Percentiles rank a stretch among this genome's conserved stretches.
Evolutionary conservation across 1,140 invertebrate genomes (phyloP).

Genomic region (Hesperophylax magnus): DNA sequence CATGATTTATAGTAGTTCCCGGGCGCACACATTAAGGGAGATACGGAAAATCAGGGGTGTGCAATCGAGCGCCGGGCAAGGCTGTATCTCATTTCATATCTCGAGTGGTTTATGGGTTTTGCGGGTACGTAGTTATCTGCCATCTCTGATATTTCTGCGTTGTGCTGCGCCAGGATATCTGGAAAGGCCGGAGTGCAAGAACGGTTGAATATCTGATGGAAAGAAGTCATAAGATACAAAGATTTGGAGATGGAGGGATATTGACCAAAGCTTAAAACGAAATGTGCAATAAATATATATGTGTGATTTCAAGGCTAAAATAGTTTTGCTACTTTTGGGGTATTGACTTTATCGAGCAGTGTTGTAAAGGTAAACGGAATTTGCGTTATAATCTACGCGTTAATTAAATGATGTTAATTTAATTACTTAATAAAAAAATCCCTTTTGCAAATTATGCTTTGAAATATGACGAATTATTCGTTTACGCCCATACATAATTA

Average conservation of each 20-base stretch:
- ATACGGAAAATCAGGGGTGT: constrained; percentile 7
- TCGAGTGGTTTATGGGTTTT: background rate
- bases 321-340: background rate
- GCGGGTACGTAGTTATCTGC: background rate
- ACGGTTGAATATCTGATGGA: constrained; percentile 10
- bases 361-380: too few species aligned
- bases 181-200: background rate
- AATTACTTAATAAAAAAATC: too few species aligned
- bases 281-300: too few species aligned
- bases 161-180: background rate
- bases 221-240: background rate
- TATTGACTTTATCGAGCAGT: too few species aligned
- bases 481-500: too few species aligned
- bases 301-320: too few species aligned
- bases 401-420: too few species aligned
- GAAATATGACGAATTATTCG: too few species aligned
- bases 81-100: background rate
- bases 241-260: too few species aligned
- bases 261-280: too few species aligned
- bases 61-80: background rate
- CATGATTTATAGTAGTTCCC: background rate
- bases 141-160: background rate
- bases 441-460: too few species aligned
- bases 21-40: constrained; percentile 12
- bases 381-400: too few species aligned